Base-by-base conservation (phyloP, 2,888 invertebrate species). In the Campopleginae sp. region DNA sequence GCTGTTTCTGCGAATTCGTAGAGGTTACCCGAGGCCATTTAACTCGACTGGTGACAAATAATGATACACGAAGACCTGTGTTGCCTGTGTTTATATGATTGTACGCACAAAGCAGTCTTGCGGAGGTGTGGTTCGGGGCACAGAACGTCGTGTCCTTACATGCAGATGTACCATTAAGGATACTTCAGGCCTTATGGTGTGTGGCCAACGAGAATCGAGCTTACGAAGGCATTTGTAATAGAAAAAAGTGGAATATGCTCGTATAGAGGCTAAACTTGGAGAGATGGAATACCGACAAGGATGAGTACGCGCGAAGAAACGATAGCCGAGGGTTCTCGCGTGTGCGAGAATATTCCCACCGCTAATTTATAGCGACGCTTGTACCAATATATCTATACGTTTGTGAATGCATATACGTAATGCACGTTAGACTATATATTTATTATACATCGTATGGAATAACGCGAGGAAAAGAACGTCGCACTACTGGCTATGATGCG, bases 401-500 rank as follows among this genome's bases (percentile, higher is more conserved):
- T 38, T 61, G 19, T 33, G 51, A 27, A 51, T 14, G 23, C 54
- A 6, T 31, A 19, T 81, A 27, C 51, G 61, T 42, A 33, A 48
- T 61, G 61, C 54, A 61, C 44, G 23, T 19, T 58, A 27, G 42
- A 48, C 51, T 48, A 54, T 46, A 63, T 46, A 44, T 51, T 51
- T 38, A 54, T 54, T 27, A 58, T 63, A 74, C 51, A 63, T 27
- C 48, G 51, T 48, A 38, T 61, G 78, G 33, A 78, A 85, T 70
- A 79, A 70, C 54, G 70, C 58, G 79, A 65, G 75, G 23, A 74
- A 82, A 82, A 51, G 75, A 85, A 82, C 82, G 79, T 75, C 82
- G 82, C 58, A 48, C 65, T 75, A 61, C 65, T 89, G 89, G 91
- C 91, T 93, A 92, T 93, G 92, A 93, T 93, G 91, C 92, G 92